Percentiles rank a stretch among this genome's conserved stretches.
These are phyloP conservation scores for Drosophila grimshawi DNA, from an alignment of 1,140 invertebrate species.

Conservation along the genomic window DNA sequence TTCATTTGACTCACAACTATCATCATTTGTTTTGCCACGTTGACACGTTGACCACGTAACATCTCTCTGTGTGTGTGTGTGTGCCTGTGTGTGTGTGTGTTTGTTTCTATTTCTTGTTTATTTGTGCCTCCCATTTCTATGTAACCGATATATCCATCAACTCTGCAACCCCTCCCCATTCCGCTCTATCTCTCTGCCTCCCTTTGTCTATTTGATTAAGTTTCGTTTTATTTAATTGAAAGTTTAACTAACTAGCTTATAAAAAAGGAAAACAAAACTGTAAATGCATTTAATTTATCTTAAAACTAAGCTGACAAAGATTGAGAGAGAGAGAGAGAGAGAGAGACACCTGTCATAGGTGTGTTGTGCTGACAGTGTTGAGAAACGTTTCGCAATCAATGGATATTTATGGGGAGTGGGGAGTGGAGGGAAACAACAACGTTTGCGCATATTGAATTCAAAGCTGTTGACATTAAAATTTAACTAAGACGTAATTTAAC, in stretches of 20 bases:
- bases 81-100: conserved; percentile 13
- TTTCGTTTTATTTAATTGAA: conserved; percentile 76
- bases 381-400: background rate
- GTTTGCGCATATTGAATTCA: background rate
- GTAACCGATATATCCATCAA: conserved; percentile 44
- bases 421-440: background rate
- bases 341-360: no score
- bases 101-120: conserved; percentile 56
- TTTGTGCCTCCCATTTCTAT: conserved; percentile 61
- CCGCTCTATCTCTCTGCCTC: background rate
- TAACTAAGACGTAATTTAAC: background rate
- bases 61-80: conserved; percentile 3
- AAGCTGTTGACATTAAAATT: background rate
- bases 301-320: background rate
- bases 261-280: conserved; percentile 1
- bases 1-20: conserved; percentile 76
- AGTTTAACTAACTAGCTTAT: conserved; percentile 46
- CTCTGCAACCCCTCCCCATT: background rate
- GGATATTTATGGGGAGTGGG: background rate
- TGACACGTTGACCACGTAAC: conserved; percentile 63
- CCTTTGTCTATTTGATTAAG: conserved; percentile 65
- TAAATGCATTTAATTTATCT: conserved; percentile 55
- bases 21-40: conserved; percentile 78
- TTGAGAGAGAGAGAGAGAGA: no score
- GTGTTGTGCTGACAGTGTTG: conserved; percentile 1